Percentiles rank a stretch among this genome's conserved stretches.
phyloP scores from a whole-genome alignment of 2,888 invertebrate species.

The Caenorhabditis wallacei region DNA sequence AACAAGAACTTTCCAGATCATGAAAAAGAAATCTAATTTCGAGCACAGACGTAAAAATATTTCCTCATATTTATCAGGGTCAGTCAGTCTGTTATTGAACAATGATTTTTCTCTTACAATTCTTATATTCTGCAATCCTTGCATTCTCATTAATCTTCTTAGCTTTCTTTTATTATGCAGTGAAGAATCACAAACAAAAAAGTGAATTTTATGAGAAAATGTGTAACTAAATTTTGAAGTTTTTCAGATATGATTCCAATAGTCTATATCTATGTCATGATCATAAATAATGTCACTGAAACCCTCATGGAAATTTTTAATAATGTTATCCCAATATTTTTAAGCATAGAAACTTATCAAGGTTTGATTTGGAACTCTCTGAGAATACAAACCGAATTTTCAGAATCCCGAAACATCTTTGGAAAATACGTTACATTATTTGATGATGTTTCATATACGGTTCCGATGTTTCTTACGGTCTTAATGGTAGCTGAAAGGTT shows the following conservation, averaged over 20 bases:
- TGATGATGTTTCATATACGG: conserved; percentile 9
- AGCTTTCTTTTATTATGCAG: conserved; percentile 8
- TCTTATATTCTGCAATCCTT: background rate
- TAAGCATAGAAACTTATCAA: background rate
- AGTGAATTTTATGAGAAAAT: background rate
- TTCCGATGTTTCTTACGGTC: conserved; percentile 31
- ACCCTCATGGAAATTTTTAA: background rate
- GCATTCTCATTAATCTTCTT: conserved; percentile 4
- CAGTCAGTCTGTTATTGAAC: too few species aligned
- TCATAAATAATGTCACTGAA: background rate
- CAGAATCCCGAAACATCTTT: background rate
- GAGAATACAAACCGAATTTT: background rate
- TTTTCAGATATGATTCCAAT: conserved; percentile 10
- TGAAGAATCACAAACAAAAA: conserved; percentile 16
- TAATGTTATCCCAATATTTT: conserved; percentile 9
- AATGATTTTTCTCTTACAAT: conserved; percentile 7
- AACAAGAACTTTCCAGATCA: too few species aligned
- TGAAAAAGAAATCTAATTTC: too few species aligned
- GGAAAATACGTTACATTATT: background rate
- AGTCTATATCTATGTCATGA: conserved; percentile 12
- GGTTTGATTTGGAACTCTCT: background rate
- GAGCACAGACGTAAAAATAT: too few species aligned
- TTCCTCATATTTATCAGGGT: too few species aligned
- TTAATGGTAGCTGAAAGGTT: conserved; percentile 32
- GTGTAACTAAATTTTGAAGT: background rate